Evolutionary conservation across 2,888 invertebrate species (phyloP), one percentile per base, ranked within the genome.

Genomic region (Dynastes hyllus): DNA sequence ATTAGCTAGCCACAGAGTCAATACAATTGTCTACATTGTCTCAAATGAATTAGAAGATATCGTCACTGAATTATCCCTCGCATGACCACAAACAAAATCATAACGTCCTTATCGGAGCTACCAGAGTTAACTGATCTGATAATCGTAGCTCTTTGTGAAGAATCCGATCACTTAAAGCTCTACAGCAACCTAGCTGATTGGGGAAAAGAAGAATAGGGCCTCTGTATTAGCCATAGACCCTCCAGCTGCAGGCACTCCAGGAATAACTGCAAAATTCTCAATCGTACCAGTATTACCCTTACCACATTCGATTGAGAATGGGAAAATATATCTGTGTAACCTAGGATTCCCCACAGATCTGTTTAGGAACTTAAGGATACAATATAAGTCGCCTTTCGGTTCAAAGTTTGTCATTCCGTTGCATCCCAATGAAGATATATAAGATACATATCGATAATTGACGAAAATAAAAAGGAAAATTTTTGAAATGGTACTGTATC

Each of bases 361-460:
- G 84, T 96, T 94, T 90, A 90, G 91, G 76, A 94, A 94, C 85
- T 93, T 94, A 83, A 94, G 94, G 78, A 93, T 97, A 81, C 91
- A 91, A 82, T 97, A 97, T 90, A 92, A 93, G 85, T 94, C 96
- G 82, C 97, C 97, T 6, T 97, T 97, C 86, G 95, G 95, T 77
- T 93, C 94, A 78, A 95, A 95, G 89, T 95, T 94, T 89, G 93
- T 95, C 83, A 94, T 95, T 89, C 94, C 95, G 67, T 90, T 95
- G 84, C 93, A 94, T 87, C 88, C 88, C 13, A 87, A 85, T 78
- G 85, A 86, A 76, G 83, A 81, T 65, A 76, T 82, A 13, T 69
- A 79, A 13, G 16, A 78, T 37, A 55, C 16, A 66, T 45, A 66
- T 32, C 29, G 77, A 69, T 9, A 22, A 69, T 45, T 37, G 50